Evolutionary conservation across 2,797 vertebrate genomes (phyloP), one percentile per base, ranked within the genome.

Genomic region (Spinus pinus): DNA sequence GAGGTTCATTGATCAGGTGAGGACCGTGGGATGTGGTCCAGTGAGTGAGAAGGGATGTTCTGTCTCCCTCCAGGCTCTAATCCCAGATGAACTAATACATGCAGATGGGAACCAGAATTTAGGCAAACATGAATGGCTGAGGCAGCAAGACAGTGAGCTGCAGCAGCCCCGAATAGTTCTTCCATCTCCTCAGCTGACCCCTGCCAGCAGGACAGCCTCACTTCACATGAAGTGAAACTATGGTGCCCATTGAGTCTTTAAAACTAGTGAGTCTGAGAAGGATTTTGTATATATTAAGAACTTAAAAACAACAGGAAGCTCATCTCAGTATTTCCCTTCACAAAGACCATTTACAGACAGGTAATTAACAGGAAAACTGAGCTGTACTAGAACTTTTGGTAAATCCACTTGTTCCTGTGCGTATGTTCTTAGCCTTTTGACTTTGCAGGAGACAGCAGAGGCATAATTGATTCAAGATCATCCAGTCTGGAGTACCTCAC

Each of bases 331-430:
- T 47, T 62, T 66, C 18, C 64, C 35, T 86, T 88, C 75, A 66
- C 27, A 79, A 84, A 80, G 73, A 73, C n/a, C 49, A 60, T 54
- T 94, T 89, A 77, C 30, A 79, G 12, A 14, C 27, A 88, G 51
- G 8, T 70, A 81, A 93, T 79, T 86, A 93, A 64, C 44, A 77
- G 12, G 51, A 93, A 95, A 96, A 84, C 41, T 58, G 35, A 90
- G 25, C 33, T 72, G 41, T 37, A 51, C 39, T 56, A 78, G 27
- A 91, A 81, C 41, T 86, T 86, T 27, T 56, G 44, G 81, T 19
- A 94, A 94, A 94, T 60, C 31, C 62, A 77, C 51, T 95, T 72
- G 31, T 16, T 65, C 61, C 72, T 49, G 46, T 57, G 50, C 57
- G 62, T 17, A 17, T 41, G 16, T 41, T 41, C 16, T 41, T 41